phyloP scores from a whole-genome alignment of 2,888 invertebrate species.

The Macrosoma leucophasiata region DNA sequence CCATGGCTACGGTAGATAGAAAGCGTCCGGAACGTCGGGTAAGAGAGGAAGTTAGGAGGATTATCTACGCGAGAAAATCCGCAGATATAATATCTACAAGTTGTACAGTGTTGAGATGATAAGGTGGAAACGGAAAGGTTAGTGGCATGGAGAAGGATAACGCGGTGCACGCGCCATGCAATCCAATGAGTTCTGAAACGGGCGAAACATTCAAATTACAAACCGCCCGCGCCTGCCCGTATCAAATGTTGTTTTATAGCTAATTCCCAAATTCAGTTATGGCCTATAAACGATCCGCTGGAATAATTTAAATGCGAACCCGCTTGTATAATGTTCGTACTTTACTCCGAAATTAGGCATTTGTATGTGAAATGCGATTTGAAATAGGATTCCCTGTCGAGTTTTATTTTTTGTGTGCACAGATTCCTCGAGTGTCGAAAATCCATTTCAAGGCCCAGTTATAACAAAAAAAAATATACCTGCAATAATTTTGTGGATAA shows the following conservation, averaged over 20 bases:
- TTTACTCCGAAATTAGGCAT: conserved; percentile 73
- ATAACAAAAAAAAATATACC: too few relatives aligned
- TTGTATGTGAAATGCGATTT: conserved; percentile 75
- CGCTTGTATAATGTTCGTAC: conserved; percentile 73
- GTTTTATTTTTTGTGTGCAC: conserved; percentile 55
- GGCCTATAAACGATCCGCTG: conserved; percentile 76
- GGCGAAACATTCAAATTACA: conserved; percentile 72
- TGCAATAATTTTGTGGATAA: too few relatives aligned
- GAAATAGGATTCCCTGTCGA: conserved; percentile 63
- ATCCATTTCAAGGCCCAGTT: conserved; percentile 34
- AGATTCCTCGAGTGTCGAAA: conserved; percentile 30
- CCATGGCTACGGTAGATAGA: too few relatives aligned
- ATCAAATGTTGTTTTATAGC: conserved; percentile 77
- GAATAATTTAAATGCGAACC: conserved; percentile 75
- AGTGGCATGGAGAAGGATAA: conserved; percentile 34
- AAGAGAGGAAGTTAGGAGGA: too few relatives aligned
- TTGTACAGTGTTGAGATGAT: too few relatives aligned
- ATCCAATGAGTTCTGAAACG: conserved; percentile 64
- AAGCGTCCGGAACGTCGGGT: too few relatives aligned
- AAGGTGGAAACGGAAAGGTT: conserved; percentile 23
- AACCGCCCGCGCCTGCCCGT: conserved; percentile 72
- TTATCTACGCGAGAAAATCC: too few relatives aligned
- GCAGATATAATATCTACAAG: too few relatives aligned
- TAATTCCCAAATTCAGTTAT: conserved; percentile 76
- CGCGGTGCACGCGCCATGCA: conserved; percentile 64